Base-by-base conservation (phyloP, 2,888 invertebrate genomes). In the Maniola hyperantus region DNA sequence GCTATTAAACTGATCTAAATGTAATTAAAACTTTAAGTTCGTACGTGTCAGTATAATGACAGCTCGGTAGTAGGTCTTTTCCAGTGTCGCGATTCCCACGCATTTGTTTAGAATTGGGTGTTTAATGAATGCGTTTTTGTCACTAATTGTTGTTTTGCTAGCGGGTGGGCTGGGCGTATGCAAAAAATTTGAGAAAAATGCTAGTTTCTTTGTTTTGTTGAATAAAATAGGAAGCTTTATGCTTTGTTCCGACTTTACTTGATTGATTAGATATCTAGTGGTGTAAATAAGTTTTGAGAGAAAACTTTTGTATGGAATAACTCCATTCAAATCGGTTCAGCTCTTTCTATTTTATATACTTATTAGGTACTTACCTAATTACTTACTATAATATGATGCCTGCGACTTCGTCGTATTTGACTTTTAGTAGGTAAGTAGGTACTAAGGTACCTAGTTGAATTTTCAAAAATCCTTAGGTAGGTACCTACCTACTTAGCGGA, bases 11-110 rank as follows among this genome's bases (percentile, higher is more conserved):
- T 10, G 13, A 34, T 55, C 4, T 11, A 20, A 58, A 11, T 15
- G 53, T 6, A 53, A 44, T 63, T 42, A 1, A 26, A 39, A 15
- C 1, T 54, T 54, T 55, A 42, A 26, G 11, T 26, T 34, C n/a
- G 72, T 69, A 70, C 71, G 71, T 72, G 73, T 66, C 62, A 62
- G 55, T 59, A 76, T 73, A 77, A 76, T 73, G 72, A 72, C 70
- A 60, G 68, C 60, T 65, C 67, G 65, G 72, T 70, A 72, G 74
- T 72, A 65, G 74, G 70, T 72, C 74, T 65, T 64, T 68, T 63
- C 20, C 61, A 51, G 63, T 64, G 66, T 66, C 57, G 46, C 54
- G 51, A 62, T 72, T 72, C 72, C 70, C 72, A 73, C 71, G 70
- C 71, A 62, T 54, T 71, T 42, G 57, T 57, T 71, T 42, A 58